phyloP scores from a whole-genome alignment of 2,113 vertebrate species.

The Alethe diademata region DNA sequence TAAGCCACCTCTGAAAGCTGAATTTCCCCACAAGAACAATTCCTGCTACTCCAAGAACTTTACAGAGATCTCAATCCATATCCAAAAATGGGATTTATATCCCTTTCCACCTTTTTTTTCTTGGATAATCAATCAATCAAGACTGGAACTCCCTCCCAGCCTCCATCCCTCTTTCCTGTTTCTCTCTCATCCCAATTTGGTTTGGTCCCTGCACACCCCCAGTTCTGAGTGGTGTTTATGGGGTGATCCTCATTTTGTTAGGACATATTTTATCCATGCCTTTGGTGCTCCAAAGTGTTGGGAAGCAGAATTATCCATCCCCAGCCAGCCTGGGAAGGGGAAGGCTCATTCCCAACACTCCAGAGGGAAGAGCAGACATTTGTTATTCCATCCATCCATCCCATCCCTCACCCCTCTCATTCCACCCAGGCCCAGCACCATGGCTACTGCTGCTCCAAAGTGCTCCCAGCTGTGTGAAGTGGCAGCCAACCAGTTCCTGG shows the following conservation, averaged over 20 bases:
- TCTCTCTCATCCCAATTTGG: not conserved
- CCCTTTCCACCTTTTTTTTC: not conserved
- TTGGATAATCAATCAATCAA: not conserved
- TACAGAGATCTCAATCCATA: not conserved
- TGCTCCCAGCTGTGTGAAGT: conserved; percentile 48
- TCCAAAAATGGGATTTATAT: not conserved
- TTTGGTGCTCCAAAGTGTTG: not conserved
- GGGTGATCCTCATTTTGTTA: not conserved
- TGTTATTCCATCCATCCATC: not conserved
- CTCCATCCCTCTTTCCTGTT: not conserved
- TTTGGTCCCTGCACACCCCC: not conserved
- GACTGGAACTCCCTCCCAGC: not conserved
- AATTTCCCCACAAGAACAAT: not conserved
- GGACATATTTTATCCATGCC: not conserved
- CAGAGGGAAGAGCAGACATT: not conserved
- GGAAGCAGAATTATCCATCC: not conserved
- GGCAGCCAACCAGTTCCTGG: conserved; percentile 58
- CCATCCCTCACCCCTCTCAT: not conserved
- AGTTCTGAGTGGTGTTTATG: not conserved
- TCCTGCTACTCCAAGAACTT: not conserved
- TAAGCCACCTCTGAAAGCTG: too few species aligned
- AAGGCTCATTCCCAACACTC: not conserved
- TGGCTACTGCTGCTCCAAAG: conserved; percentile 51
- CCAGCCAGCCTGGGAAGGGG: not conserved
- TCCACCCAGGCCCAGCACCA: conserved; percentile 14